Percentiles rank a stretch among this genome's conserved stretches.
Evolutionary conservation across 2,888 invertebrate genomes (phyloP).

Genomic region (Rhabditoides inermis): DNA sequence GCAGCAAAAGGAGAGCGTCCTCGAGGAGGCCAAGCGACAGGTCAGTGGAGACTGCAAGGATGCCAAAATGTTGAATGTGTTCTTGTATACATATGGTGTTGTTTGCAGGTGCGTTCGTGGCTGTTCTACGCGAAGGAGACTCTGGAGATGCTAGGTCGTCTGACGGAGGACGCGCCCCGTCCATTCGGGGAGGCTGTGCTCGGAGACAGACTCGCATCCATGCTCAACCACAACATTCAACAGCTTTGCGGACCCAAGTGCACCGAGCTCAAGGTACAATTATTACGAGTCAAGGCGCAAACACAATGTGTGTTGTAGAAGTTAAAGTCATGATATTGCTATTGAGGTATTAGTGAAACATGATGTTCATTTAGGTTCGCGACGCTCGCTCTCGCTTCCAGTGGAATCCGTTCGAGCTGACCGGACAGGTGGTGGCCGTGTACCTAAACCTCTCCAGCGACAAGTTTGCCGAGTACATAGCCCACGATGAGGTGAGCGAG

Average conservation of each 20-base stretch:
- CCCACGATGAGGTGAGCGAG: constrained; percentile 85
- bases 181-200: constrained; percentile 80
- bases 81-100: background rate
- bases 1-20: constrained; percentile 21
- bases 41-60: constrained; percentile 31
- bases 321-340: too few relatives aligned
- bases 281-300: background rate
- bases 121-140: constrained; percentile 68
- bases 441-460: constrained; percentile 84
- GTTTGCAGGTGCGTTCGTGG: constrained; percentile 32
- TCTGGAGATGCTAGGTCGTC: constrained; percentile 92
- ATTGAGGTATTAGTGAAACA: background rate
- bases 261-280: constrained; percentile 37
- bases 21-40: constrained; percentile 53
- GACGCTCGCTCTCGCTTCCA: constrained; percentile 81
- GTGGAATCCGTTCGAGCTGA: constrained; percentile 86
- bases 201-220: constrained; percentile 85
- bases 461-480: constrained; percentile 65
- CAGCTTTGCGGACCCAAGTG: constrained; percentile 67
- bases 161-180: constrained; percentile 80
- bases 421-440: constrained; percentile 86
- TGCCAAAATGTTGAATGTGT: too few relatives aligned
- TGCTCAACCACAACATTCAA: constrained; percentile 94
- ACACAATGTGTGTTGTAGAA: too few relatives aligned
- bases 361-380: constrained; percentile 55